These are phyloP conservation scores for Percopsis transmontana DNA, from an alignment of 2,113 vertebrate species.

Conservation along the genomic window DNA sequence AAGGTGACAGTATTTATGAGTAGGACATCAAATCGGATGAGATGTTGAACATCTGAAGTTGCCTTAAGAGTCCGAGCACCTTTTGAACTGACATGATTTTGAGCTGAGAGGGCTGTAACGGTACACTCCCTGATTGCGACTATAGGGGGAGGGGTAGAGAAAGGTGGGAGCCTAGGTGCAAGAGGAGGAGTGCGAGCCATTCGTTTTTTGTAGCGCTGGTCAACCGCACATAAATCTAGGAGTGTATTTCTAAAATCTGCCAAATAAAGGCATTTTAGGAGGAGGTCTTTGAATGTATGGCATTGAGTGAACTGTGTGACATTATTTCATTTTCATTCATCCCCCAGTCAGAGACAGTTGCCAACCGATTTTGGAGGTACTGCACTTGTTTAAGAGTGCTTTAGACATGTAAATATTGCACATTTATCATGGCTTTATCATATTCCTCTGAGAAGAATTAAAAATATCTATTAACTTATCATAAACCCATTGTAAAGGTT, in stretches of 20 bases:
- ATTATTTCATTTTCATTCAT: not conserved
- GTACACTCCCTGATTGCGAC: too few species aligned
- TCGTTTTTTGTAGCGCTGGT: too few species aligned
- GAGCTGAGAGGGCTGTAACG: constrained; percentile 1
- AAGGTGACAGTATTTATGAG: too few species aligned
- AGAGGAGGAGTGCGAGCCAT: too few species aligned
- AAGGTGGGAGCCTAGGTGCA: too few species aligned
- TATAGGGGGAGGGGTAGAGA: too few species aligned
- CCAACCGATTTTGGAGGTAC: not conserved
- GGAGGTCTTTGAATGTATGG: not conserved
- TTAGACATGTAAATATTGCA: constrained; percentile 55
- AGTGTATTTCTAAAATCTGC: too few species aligned
- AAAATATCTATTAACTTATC: not conserved
- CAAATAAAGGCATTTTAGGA: not conserved
- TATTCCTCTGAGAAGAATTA: constrained; percentile 22
- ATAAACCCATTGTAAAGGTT: constrained; percentile 5
- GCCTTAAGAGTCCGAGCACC: constrained; percentile 27
- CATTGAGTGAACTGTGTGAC: not conserved
- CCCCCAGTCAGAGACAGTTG: not conserved
- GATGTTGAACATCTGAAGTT: not conserved
- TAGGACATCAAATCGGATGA: too few species aligned
- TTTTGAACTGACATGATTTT: constrained; percentile 7
- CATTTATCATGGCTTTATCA: constrained; percentile 25
- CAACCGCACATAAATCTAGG: too few species aligned
- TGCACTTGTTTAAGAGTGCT: not conserved